Evolutionary conservation across 2,888 invertebrate genomes (phyloP).

Genomic region (Thelaira solivaga): DNA sequence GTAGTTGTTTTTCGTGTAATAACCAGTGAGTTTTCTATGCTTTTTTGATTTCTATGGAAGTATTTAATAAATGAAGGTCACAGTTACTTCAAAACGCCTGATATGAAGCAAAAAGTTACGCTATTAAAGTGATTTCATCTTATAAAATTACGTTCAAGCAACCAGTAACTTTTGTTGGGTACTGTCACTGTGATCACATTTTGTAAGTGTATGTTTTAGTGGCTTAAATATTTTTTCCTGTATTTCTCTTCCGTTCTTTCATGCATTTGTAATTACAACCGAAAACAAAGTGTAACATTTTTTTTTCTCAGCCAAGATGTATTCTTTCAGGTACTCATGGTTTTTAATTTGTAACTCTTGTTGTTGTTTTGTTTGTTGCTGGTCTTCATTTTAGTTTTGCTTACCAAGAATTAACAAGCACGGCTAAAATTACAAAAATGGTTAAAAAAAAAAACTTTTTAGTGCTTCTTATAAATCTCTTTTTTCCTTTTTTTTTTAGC

Average conservation of each 20-base stretch:
- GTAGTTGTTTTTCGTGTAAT: too few species aligned
- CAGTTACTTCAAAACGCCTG: too few species aligned
- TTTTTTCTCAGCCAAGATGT: constrained; percentile 27
- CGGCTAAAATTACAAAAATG: neutral
- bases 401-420: constrained; percentile 47
- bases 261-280: constrained; percentile 45
- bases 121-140: too few species aligned
- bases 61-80: too few species aligned
- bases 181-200: too few species aligned
- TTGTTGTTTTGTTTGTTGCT: constrained; percentile 33
- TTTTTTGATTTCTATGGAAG: too few species aligned
- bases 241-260: neutral
- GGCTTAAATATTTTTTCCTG: neutral
- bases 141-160: too few species aligned
- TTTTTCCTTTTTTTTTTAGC: too few species aligned
- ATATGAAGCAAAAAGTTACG: too few species aligned
- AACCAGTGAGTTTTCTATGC: too few species aligned
- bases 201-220: neutral
- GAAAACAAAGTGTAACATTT: constrained; percentile 5
- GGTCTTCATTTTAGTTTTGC: constrained; percentile 28
- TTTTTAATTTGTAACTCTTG: constrained; percentile 23
- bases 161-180: too few species aligned
- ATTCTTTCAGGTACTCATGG: constrained; percentile 43
- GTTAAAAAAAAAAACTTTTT: constrained; percentile 15
- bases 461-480: neutral